Conservation (phyloP, 1,140 invertebrate species). For the Diorhabda carinulata region DNA sequence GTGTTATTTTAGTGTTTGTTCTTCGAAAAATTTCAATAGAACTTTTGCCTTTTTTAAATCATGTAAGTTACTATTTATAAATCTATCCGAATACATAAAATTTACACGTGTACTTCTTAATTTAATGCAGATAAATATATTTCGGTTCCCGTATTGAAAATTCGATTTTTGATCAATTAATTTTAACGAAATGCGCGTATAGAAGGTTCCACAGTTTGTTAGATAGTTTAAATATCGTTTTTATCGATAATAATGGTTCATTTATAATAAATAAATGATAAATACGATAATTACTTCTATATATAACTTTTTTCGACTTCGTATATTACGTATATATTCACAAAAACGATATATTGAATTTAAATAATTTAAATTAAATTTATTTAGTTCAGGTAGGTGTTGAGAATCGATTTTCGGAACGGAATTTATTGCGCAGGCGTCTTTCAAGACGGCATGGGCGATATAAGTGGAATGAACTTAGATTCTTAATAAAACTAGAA, state of each 20-base stretch:
- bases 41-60: slow-evolving; percentile 23
- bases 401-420: slow-evolving; percentile 15
- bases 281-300: too few relatives aligned
- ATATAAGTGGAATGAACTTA: neutral
- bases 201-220: slow-evolving; percentile 5
- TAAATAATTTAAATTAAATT: neutral
- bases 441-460: neutral
- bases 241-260: neutral
- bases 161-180: too few relatives aligned
- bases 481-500: neutral
- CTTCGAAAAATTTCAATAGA: slow-evolving; percentile 7
- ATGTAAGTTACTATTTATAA: slow-evolving; percentile 29
- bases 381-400: slow-evolving; percentile 9
- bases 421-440: slow-evolving; percentile 11
- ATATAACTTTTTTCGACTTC: too few relatives aligned
- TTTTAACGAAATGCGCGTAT: too few relatives aligned
- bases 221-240: neutral
- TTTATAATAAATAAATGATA: too few relatives aligned
- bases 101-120: neutral
- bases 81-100: too few relatives aligned
- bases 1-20: slow-evolving; percentile 20
- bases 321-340: too few relatives aligned
- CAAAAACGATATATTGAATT: too few relatives aligned
- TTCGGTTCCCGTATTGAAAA: too few relatives aligned
- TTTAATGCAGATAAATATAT: too few relatives aligned